Conservation (phyloP, 2,888 invertebrate species). For the Caenorhabditis japonica region DNA sequence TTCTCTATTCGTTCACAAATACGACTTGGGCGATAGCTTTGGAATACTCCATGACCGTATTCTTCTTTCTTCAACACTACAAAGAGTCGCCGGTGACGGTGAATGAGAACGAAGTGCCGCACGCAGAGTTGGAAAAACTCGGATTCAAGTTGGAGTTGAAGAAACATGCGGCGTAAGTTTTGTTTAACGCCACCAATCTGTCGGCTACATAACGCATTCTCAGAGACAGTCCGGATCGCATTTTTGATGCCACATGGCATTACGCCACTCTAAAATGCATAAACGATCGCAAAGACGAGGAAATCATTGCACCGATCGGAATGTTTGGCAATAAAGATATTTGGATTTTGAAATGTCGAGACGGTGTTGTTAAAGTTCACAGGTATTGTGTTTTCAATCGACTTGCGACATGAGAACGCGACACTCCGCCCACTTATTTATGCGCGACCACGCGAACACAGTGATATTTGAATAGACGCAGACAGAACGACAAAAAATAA, state of each 20-base stretch:
- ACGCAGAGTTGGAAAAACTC: not conserved
- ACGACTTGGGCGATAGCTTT: constrained; percentile 6
- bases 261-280: constrained; percentile 1
- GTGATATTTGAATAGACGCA: too few relatives aligned
- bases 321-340: not conserved
- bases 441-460: too few relatives aligned
- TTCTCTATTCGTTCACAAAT: constrained; percentile 5
- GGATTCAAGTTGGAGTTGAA: constrained; percentile 5
- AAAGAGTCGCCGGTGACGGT: constrained; percentile 6
- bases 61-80: constrained; percentile 18
- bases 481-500: too few relatives aligned
- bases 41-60: constrained; percentile 7
- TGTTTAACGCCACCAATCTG: too few relatives aligned
- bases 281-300: not conserved
- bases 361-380: not conserved
- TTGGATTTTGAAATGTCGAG: not conserved
- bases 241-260: constrained; percentile 14
- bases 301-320: constrained; percentile 2
- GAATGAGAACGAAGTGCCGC: not conserved
- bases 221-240: constrained; percentile 7
- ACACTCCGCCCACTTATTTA: too few relatives aligned
- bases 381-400: too few relatives aligned
- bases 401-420: too few relatives aligned
- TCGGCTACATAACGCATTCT: not conserved
- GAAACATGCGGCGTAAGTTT: constrained; percentile 10